Evolutionary conservation across 1,140 invertebrate genomes (phyloP).

Genomic region (Drosophila mojavensis): DNA sequence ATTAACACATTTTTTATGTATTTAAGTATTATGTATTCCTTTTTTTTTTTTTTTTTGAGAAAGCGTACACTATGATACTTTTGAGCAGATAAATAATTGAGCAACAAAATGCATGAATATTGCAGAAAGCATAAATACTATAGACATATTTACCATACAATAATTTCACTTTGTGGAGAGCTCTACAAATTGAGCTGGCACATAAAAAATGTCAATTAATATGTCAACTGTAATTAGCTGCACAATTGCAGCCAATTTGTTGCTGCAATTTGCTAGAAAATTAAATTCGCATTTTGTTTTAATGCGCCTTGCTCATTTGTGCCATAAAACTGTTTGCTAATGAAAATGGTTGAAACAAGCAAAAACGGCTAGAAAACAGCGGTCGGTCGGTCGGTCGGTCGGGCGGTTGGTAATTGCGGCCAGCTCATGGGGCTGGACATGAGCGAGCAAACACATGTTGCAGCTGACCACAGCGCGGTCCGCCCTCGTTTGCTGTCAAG

Average conservation of each 20-base stretch:
- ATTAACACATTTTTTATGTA: too few species aligned
- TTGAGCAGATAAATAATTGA: too few species aligned
- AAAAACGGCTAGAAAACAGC: neutral
- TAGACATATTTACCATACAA: too few species aligned
- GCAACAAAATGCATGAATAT: too few species aligned
- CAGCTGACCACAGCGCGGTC: neutral
- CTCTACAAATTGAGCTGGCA: neutral
- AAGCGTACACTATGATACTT: too few species aligned
- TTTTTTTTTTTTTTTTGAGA: too few species aligned
- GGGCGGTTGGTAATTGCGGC: neutral
- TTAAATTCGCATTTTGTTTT: conserved; percentile 15
- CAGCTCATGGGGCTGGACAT: neutral
- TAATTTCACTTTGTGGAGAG: too few species aligned
- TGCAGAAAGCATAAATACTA: too few species aligned
- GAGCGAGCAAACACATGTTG: conserved; percentile 1
- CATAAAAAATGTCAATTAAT: conserved; percentile 15
- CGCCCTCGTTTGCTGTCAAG: conserved; percentile 29
- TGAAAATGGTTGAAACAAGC: neutral
- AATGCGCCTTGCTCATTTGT: conserved; percentile 8
- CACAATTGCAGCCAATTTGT: conserved; percentile 24
- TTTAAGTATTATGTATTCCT: too few species aligned
- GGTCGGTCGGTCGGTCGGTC: neutral
- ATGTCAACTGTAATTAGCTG: conserved; percentile 17
- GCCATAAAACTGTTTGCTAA: neutral
- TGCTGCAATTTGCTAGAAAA: conserved; percentile 9